Evolutionary conservation across 2,113 vertebrate species (phyloP).

Genomic region (Beaufortia kweichowensis): DNA sequence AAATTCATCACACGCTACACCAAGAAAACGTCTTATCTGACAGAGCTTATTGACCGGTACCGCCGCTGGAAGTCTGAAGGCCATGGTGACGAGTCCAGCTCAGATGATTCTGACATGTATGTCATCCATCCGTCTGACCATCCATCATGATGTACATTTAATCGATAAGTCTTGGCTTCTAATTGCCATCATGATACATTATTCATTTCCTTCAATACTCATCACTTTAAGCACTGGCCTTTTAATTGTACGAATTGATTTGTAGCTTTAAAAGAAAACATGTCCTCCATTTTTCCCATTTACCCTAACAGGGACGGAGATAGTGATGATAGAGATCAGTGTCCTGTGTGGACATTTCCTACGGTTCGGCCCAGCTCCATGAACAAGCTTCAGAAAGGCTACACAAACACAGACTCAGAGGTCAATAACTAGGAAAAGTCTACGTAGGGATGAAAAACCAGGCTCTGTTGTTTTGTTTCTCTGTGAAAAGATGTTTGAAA

Average conservation of each 20-base stretch:
- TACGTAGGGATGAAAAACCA: too few relatives aligned
- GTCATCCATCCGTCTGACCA: constrained; percentile 16
- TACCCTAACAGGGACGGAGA: constrained; percentile 84
- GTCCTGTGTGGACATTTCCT: constrained; percentile 94
- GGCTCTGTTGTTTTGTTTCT: too few relatives aligned
- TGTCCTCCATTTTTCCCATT: background rate
- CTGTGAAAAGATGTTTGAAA: too few relatives aligned
- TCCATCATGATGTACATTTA: background rate
- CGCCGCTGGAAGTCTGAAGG: constrained; percentile 97
- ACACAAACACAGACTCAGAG: constrained; percentile 80
- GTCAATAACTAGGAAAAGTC: constrained; percentile 61
- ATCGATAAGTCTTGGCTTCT: constrained; percentile 1
- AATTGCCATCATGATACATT: constrained; percentile 9
- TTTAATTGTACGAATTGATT: constrained; percentile 4
- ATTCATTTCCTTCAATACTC: constrained; percentile 5
- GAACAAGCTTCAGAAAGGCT: constrained; percentile 88
- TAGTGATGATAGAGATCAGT: constrained; percentile 85
- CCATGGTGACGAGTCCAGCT: constrained; percentile 95
- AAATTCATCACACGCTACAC: constrained; percentile 98
- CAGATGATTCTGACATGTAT: constrained; percentile 95
- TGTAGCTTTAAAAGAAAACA: background rate
- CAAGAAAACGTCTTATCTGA: constrained; percentile 97
- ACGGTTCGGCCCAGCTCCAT: constrained; percentile 90
- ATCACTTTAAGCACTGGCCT: constrained; percentile 4
- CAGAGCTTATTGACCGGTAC: constrained; percentile 92